A percentile compares a stretch with the other conserved stretches of the same genome.
phyloP scores from a whole-genome alignment of 2,797 vertebrate species.

The Leucoraja ocellata region DNA sequence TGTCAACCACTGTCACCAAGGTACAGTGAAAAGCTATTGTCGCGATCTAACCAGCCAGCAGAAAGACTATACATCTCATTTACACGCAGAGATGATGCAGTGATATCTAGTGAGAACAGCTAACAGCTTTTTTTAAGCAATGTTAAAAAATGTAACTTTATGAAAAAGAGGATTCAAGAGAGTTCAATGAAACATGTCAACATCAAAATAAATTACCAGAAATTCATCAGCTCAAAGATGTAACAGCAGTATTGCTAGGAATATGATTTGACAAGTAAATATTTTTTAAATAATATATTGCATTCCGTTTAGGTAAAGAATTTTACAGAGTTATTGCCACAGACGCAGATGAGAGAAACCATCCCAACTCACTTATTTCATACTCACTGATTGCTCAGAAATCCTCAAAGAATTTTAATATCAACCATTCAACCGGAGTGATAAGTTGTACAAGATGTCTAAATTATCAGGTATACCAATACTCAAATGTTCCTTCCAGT shows the following conservation, averaged over 20 bases:
- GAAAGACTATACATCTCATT: neutral
- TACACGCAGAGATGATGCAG: neutral
- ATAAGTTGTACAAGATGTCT: constrained; percentile 1
- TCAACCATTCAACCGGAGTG: neutral
- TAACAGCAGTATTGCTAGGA: neutral
- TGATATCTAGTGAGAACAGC: neutral
- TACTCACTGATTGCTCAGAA: neutral
- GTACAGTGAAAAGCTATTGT: too few relatives aligned
- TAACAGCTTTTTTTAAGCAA: neutral
- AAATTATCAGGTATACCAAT: neutral
- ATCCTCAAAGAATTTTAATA: neutral
- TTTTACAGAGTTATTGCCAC: neutral
- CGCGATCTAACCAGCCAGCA: too few relatives aligned
- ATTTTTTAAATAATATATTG: neutral
- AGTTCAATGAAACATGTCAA: neutral
- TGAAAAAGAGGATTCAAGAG: neutral
- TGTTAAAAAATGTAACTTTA: neutral
- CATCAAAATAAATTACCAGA: neutral
- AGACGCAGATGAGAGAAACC: neutral
- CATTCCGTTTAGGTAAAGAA: neutral
- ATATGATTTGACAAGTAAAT: neutral
- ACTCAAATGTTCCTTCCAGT: neutral
- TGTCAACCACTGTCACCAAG: too few relatives aligned
- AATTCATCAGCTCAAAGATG: neutral
- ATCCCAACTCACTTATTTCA: neutral